phyloP scores from a whole-genome alignment of 2,888 invertebrate species.

The Meteorus colon region DNA sequence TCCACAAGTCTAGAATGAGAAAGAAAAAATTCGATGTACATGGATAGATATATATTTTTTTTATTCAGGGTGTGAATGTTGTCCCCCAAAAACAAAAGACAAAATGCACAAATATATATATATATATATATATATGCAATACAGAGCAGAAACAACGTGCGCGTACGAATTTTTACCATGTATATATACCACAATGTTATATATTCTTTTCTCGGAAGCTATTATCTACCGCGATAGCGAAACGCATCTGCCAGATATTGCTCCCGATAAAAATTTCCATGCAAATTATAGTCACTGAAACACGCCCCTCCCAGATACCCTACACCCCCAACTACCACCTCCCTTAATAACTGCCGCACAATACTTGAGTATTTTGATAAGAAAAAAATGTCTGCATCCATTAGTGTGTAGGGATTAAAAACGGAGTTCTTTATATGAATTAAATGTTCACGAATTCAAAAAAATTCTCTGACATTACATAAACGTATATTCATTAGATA shows the following conservation, averaged over 20 bases:
- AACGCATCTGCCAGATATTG: conserved; percentile 71
- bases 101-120: conserved; percentile 31
- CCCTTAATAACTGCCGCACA: conserved; percentile 20
- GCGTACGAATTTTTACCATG: not conserved
- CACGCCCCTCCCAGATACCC: conserved; percentile 60
- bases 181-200: conserved; percentile 24
- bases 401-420: no score
- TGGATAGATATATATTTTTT: conserved; percentile 15
- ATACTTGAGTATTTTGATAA: not conserved
- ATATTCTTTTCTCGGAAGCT: conserved; percentile 50
- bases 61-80: not conserved
- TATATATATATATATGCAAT: not conserved
- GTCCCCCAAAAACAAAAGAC: conserved; percentile 35
- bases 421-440: no score
- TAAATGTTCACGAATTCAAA: no score
- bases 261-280: conserved; percentile 70
- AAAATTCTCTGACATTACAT: no score
- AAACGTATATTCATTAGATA: no score
- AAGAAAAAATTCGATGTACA: not conserved
- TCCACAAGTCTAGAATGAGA: conserved; percentile 28
- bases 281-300: conserved; percentile 67
- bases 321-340: conserved; percentile 43
- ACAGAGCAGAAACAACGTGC: conserved; percentile 8
- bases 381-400: no score
- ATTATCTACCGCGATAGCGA: conserved; percentile 60